These are phyloP conservation scores for Zaprionus inermis DNA, from an alignment of 1,140 invertebrate genomes.

Conservation along the genomic window DNA sequence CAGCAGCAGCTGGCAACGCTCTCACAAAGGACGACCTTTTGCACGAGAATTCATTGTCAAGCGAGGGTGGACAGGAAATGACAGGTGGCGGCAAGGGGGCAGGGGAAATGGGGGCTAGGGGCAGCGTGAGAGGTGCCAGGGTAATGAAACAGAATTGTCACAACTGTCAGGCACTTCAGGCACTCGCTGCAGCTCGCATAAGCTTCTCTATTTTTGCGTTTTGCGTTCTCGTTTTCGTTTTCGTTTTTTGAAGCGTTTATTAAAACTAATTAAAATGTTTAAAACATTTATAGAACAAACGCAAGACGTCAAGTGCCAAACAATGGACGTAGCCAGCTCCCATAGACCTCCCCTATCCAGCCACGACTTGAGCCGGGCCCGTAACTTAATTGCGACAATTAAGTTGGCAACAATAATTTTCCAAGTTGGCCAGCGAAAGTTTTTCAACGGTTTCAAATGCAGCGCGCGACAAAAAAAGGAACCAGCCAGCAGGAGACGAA, in stretches of 20 bases:
- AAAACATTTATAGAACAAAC: constrained; percentile 59
- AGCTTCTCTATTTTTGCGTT: too few relatives aligned
- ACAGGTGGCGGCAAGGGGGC: neutral
- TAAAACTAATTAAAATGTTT: constrained; percentile 65
- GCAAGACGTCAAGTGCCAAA: constrained; percentile 49
- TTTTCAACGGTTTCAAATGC: constrained; percentile 26
- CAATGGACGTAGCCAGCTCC: constrained; percentile 29
- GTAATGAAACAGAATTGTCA: constrained; percentile 29
- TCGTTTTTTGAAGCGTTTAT: constrained; percentile 47
- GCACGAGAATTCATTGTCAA: constrained; percentile 48
- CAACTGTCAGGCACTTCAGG: constrained; percentile 40
- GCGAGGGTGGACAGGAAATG: constrained; percentile 9
- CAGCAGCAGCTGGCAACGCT: constrained; percentile 49
- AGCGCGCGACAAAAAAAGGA: neutral
- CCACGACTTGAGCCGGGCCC: constrained; percentile 4
- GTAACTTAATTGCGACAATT: constrained; percentile 57
- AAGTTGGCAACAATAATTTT: constrained; percentile 57
- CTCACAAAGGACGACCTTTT: constrained; percentile 42
- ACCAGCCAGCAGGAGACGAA: neutral
- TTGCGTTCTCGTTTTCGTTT: neutral
- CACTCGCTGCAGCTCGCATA: neutral
- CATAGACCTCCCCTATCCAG: too few relatives aligned
- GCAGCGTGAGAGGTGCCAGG: neutral
- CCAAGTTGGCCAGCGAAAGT: constrained; percentile 44
- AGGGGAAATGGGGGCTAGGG: neutral